Evolutionary conservation across 1,140 invertebrate genomes (phyloP).

Genomic region (Bombus balteatus): DNA sequence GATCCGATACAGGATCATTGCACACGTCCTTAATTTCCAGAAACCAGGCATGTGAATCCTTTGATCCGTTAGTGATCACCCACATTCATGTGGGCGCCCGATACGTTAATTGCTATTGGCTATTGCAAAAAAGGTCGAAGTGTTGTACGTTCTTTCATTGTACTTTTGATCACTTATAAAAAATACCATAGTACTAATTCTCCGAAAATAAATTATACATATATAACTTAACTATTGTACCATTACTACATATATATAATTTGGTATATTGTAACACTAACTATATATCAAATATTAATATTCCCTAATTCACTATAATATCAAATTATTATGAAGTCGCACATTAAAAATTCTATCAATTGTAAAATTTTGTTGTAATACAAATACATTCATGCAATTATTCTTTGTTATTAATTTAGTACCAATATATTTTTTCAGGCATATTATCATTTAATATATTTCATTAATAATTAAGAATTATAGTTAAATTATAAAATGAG

Average conservation of each 20-base stretch:
- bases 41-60: not conserved
- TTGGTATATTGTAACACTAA: too few relatives aligned
- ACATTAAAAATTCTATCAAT: too few relatives aligned
- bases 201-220: too few relatives aligned
- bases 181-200: not conserved
- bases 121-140: not conserved
- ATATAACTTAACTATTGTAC: too few relatives aligned
- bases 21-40: slow-evolving; percentile 14
- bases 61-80: slow-evolving; percentile 18
- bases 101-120: slow-evolving; percentile 11
- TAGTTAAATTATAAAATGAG: not conserved
- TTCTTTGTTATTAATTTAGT: not conserved
- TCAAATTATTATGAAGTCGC: too few relatives aligned
- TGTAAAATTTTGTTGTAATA: too few relatives aligned
- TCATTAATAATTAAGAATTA: not conserved
- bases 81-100: slow-evolving; percentile 2
- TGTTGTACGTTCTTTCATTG: not conserved
- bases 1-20: not conserved
- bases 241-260: too few relatives aligned
- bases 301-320: too few relatives aligned
- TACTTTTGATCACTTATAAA: not conserved
- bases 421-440: not conserved
- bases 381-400: not conserved
- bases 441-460: not conserved
- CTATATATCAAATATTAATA: too few relatives aligned